Evolutionary conservation across 53 echinoderm and acorn worm species (phyloP).

Genomic region (Arbacia lixula): DNA sequence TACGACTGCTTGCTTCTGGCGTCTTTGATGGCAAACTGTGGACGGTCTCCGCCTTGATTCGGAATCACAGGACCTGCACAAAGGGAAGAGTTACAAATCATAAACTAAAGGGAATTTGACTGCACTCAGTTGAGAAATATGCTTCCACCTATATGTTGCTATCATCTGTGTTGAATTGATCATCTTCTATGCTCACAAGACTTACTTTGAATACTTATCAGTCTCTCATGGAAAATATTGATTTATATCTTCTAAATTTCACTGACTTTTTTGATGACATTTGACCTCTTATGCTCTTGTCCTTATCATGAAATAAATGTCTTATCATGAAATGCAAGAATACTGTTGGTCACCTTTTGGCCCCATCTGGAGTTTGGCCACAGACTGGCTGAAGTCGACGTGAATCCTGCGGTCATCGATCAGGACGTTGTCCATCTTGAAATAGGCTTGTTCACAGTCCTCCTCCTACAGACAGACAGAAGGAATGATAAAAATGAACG

Average conservation of each 20-base stretch:
- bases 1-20: conserved; percentile 30
- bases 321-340: no score
- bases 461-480: conserved; percentile 71
- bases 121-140: neutral
- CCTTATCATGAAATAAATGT: neutral
- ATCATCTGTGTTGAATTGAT: no score
- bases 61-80: conserved; percentile 53
- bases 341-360: conserved; percentile 73
- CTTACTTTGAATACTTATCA: no score
- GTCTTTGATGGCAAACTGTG: conserved; percentile 44
- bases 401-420: conserved; percentile 96
- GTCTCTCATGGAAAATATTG: no score
- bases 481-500: neutral
- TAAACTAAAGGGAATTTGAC: neutral
- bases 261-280: neutral
- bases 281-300: no score
- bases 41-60: conserved; percentile 9
- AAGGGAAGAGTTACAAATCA: neutral
- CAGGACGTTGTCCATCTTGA: conserved; percentile 99
- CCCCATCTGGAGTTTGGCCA: conserved; percentile 83
- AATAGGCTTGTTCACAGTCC: conserved; percentile 94
- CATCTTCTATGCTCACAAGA: no score
- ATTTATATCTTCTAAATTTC: neutral
- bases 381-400: conserved; percentile 99
- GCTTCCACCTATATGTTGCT: no score